Percentiles rank a stretch among this genome's conserved stretches.
Conservation (phyloP, 2,113 vertebrate species). For the Dryoscopus gambensis region DNA sequence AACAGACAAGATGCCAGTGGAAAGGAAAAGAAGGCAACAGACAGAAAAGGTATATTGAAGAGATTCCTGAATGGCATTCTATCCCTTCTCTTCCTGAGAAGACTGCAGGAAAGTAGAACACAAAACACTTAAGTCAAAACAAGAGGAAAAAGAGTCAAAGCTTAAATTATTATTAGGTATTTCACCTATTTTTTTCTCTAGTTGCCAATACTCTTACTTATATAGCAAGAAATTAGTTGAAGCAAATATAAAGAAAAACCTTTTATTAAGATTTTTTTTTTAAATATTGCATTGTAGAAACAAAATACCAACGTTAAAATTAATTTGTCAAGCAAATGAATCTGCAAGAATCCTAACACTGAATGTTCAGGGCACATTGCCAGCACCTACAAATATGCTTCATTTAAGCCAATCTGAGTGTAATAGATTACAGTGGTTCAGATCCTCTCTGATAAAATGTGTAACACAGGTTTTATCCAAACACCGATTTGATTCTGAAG, state of each 20-base stretch:
- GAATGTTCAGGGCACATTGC: background rate
- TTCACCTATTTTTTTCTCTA: background rate
- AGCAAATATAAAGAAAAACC: background rate
- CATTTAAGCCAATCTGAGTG: background rate
- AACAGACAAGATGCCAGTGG: background rate
- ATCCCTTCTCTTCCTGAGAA: background rate
- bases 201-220: background rate
- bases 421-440: background rate
- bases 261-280: background rate
- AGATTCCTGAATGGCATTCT: background rate
- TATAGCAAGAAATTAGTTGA: background rate
- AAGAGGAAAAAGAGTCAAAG: background rate
- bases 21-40: background rate
- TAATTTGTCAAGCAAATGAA: background rate
- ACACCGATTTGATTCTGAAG: background rate
- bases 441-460: background rate
- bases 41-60: background rate
- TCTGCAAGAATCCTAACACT: background rate
- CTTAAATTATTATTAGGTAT: background rate
- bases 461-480: background rate
- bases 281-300: background rate
- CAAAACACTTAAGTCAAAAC: background rate
- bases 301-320: background rate
- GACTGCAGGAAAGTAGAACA: background rate
- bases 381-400: background rate